These are phyloP conservation scores for Monodelphis domestica DNA, from an alignment of 2,797 vertebrate species.

Conservation along the genomic window DNA sequence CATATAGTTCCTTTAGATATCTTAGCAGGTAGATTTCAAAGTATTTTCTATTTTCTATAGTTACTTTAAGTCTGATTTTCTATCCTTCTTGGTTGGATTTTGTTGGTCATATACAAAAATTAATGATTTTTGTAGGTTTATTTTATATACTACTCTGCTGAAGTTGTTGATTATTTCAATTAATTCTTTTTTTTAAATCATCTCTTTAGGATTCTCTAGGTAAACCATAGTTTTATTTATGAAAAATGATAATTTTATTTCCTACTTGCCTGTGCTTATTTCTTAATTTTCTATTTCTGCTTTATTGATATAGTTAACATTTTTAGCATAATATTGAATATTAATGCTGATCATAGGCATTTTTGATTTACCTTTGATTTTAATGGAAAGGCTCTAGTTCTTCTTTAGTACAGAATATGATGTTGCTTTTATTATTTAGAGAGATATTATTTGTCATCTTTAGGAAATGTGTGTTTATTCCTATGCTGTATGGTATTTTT, in stretches of 20 bases:
- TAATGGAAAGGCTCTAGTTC: background rate
- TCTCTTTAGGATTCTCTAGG: background rate
- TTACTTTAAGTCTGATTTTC: background rate
- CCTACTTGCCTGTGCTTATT: background rate
- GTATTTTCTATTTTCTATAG: no score
- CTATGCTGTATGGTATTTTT: background rate
- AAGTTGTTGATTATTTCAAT: no score
- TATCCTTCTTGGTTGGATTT: background rate
- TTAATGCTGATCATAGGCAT: background rate
- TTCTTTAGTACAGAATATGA: background rate
- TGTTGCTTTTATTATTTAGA: background rate
- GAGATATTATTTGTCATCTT: background rate
- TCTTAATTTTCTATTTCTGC: no score
- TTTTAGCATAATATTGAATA: background rate
- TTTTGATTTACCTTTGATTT: background rate
- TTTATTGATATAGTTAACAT: background rate
- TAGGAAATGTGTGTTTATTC: background rate
- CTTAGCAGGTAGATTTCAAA: no score
- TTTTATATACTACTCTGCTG: no score
- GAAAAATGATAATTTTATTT: background rate
- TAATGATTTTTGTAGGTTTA: no score
- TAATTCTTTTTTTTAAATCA: background rate
- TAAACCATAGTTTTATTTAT: background rate
- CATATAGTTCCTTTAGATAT: no score
- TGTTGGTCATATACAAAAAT: background rate